Evolutionary conservation across 1,140 invertebrate genomes (phyloP), one percentile per base, ranked within the genome.

Genomic region (Drosophila equinoxialis): DNA sequence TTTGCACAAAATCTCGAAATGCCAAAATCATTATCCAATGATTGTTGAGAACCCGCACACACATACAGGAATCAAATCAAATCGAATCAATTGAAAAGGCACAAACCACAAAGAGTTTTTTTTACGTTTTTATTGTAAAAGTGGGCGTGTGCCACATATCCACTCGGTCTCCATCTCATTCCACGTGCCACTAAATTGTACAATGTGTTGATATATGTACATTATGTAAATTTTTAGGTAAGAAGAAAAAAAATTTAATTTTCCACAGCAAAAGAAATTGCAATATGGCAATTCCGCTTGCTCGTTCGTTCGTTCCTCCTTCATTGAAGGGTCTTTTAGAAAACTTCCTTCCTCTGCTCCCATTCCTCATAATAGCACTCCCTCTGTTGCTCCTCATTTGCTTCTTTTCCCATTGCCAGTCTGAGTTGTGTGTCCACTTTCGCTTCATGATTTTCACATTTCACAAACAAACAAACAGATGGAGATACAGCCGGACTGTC

Each of bases 201-300:
- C 71, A 74, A 66, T 85, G 63, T 73, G 68, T 64, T 77, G 60
- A 74, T 82, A 82, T 76, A 51, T 51, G 45, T 51, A 51, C 10
- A 79, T 86, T 82, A 86, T 86, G 82, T 69, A 86, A 86, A 85
- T 85, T 71, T 73, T 84, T 74, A 67, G 58, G 68, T 64, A 71
- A 65, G 42, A 66, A 45, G 64, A 62, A 54, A 77, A 59, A 59
- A 59, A 65, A 69, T 73, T 68, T 26, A 60, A 72, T 45, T 68
- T 45, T 37, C 37, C 26, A 71, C 65, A 67, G 55, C 57, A 42
- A 59, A 54, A 20, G 35, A 64, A 74, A 86, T 77, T 85, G 81
- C 82, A 85, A 81, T 85, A 85, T 75, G 81, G 82, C 79, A 86
- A 77, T 75, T 81, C 74, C 77, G 30, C 30, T 30, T 37, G 81